These are phyloP conservation scores for Myiopsitta monachus DNA, from an alignment of 2,113 vertebrate species.

Conservation along the genomic window DNA sequence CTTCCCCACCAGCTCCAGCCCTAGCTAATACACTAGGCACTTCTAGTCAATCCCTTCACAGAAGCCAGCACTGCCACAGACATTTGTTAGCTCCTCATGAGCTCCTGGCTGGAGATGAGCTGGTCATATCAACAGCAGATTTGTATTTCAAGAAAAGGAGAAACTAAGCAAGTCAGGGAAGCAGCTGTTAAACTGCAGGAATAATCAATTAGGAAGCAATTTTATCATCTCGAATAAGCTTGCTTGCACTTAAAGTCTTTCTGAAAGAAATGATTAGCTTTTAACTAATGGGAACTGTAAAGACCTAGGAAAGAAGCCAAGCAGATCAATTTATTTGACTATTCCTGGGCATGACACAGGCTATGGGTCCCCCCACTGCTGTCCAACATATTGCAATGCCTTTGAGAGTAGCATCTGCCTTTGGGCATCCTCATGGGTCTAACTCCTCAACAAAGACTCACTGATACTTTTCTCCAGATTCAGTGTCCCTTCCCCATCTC, in stretches of 20 bases:
- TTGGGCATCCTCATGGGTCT: background rate
- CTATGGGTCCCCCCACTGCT: background rate
- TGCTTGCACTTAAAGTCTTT: conserved; percentile 50
- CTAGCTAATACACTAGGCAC: background rate
- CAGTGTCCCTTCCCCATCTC: background rate
- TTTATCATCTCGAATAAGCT: conserved; percentile 45
- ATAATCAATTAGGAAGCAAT: conserved; percentile 60
- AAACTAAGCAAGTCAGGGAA: background rate
- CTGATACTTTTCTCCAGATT: background rate
- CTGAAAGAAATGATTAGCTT: conserved; percentile 37
- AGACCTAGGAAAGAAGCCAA: background rate
- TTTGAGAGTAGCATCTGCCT: background rate
- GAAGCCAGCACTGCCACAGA: background rate
- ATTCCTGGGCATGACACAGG: background rate
- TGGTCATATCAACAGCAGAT: background rate
- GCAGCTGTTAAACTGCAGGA: conserved; percentile 58
- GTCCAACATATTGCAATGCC: background rate
- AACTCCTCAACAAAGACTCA: background rate
- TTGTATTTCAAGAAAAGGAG: background rate
- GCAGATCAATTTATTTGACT: background rate
- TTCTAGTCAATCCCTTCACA: background rate
- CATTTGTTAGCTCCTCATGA: background rate
- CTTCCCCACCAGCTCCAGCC: background rate
- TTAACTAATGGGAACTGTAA: conserved; percentile 23
- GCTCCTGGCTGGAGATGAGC: conserved; percentile 42